Base-by-base conservation (phyloP, 1,140 invertebrate genomes). In the Nomia melanderi region DNA sequence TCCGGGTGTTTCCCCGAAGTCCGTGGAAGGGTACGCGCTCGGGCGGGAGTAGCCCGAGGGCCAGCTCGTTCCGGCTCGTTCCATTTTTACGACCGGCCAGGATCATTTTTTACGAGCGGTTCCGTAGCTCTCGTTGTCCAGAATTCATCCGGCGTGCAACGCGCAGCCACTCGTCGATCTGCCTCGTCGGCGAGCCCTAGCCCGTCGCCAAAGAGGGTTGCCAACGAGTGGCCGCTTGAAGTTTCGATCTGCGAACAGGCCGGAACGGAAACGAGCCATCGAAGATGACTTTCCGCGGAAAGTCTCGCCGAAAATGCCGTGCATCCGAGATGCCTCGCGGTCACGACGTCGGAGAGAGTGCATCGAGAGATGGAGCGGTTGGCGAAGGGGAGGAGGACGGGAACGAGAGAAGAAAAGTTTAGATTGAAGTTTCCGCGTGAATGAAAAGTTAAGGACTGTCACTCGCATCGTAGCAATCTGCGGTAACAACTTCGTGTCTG, bases 371-470 rank as follows among this genome's bases (percentile, higher is more conserved):
- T 1, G 41, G 12, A 4, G 4, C 41, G 11, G 14, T 4, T 14
- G 41, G 12, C n/a, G 20, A 1, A 12, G 5, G 12, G 31, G 20
- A 20, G 3, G 50, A 39, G 9, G 20, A n/a, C 54, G 23, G 12
- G 33, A 17, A n/a, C n/a, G n/a, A 9, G 20, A 64, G 47, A 64
- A 71, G 79, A 64, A 88, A 90, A 88, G 86, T 89, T 89, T 78
- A 79, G 78, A 87, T 89, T 82, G 85, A 90, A 89, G 85, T 90
- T 88, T 83, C 79, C 81, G 57, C 56, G 80, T 79, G 80, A 79
- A 79, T 79, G 81, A 87, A 82, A 89, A 90, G 87, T 90, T 87
- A 88, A 88, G 86, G 80, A 82, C 80, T 80, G 83, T 86, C 83
- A 80, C 70, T 86, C 69, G 82, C 83, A 81, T 81, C 78, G 73